These are phyloP conservation scores for Acipenser transmontanus DNA, from an alignment of 2,797 vertebrate genomes.

Conservation along the genomic window DNA sequence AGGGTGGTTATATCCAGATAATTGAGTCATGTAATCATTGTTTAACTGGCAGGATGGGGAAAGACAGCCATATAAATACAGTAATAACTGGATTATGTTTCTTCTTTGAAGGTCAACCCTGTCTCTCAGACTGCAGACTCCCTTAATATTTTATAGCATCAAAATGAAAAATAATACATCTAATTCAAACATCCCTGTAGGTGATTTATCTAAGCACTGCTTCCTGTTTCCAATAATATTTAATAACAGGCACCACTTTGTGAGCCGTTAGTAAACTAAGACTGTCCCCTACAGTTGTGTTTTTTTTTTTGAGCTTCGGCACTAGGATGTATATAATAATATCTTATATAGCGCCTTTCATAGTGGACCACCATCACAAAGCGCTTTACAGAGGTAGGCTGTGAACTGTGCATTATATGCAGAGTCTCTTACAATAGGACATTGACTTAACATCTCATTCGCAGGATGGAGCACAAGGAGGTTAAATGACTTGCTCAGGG, in stretches of 20 bases:
- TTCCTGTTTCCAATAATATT: constrained; percentile 21
- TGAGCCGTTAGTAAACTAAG: not conserved
- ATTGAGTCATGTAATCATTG: constrained; percentile 68
- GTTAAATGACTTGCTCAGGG: too few species aligned
- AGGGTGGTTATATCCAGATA: constrained; percentile 55
- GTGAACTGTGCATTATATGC: too few species aligned
- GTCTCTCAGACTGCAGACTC: constrained; percentile 38
- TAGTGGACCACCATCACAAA: too few species aligned
- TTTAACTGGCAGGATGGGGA: constrained; percentile 47
- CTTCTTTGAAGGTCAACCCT: constrained; percentile 55
- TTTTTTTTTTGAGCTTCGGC: too few species aligned
- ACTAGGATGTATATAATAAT: too few species aligned
- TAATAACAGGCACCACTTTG: constrained; percentile 11
- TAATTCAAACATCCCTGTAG: constrained; percentile 51
- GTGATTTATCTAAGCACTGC: constrained; percentile 38
- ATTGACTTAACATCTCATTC: too few species aligned
- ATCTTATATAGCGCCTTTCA: too few species aligned
- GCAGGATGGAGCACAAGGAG: too few species aligned
- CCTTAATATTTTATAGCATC: constrained; percentile 67
- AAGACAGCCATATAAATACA: constrained; percentile 53
- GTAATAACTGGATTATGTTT: constrained; percentile 54
- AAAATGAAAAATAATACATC: constrained; percentile 57
- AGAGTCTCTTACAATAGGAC: too few species aligned
- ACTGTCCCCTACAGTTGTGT: not conserved
- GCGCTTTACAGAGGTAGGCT: too few species aligned